Evolutionary conservation across 1,140 invertebrate genomes (phyloP), one percentile per base, ranked within the genome.

Genomic region (Drosophila kikkawai): DNA sequence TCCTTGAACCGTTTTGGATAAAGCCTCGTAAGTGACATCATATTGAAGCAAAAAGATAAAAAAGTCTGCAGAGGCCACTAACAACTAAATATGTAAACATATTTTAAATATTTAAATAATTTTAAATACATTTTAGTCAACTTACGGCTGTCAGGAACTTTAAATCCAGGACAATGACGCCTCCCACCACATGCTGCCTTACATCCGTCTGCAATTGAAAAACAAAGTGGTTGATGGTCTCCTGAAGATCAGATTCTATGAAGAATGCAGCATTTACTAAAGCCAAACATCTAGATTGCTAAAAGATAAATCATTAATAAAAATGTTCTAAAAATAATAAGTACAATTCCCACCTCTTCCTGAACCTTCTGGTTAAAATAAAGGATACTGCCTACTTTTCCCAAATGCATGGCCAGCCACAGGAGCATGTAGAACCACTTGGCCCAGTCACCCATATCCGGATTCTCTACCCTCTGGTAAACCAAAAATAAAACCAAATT

Each of bases 41-140:
- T 92, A 92, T 73, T 92, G 91, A 6, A 92, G 26, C 12, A 92
- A 41, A 39, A 92, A 92, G 74, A 92, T 91, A 57, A 92, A 91
- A 12, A 91, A 42, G 36, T 80, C 82, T 0, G 84, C 65, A 7
- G 70, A 83, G 22, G 79, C 75, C 55, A 92, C 80, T 11, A 86
- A 19, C 4, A 92, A 26, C 91, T 92, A 15, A 15, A 59, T 68
- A 39, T 44, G 26, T 37, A 12, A 6, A n/a, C 4, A 26, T 39
- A 39, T 58, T 44, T 58, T 44, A 15, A 39, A 2, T 15, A 15
- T 17, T 11, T 17, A 17, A 11, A 13, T n/a, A 17, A 0, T 17
- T 8, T n/a, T 9, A 44, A 17, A 44, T 11, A 44, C 0, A 4
- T 8, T 34, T 8, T 22, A 8, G 4, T 0, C 0, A 13, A 17